Conservation (phyloP, 1,140 invertebrate species). For the Sinonovacula constricta region DNA sequence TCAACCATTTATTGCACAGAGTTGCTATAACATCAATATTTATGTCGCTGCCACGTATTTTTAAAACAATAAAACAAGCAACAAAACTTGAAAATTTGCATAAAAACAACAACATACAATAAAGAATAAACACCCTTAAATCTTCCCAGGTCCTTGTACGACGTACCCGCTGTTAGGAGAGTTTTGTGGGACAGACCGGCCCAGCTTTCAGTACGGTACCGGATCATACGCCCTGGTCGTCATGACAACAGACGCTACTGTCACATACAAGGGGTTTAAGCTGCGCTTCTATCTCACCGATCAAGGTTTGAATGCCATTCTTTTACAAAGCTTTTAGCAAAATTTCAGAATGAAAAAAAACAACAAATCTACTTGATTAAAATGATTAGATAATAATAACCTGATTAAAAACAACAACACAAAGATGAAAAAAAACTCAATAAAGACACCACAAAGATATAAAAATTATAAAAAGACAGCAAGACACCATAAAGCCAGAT, state of each 20-base stretch:
- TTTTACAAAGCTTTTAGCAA: no score
- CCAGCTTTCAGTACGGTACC: constrained; percentile 12
- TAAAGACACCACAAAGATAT: no score
- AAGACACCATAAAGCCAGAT: no score
- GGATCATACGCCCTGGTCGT: constrained; percentile 29
- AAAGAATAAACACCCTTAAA: background rate
- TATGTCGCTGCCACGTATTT: background rate
- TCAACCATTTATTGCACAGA: background rate
- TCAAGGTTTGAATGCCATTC: background rate
- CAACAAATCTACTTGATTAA: no score
- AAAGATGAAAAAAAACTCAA: no score
- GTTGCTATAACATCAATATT: background rate
- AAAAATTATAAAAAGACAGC: no score
- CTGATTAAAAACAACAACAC: no score
- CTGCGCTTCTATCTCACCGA: constrained; percentile 3
- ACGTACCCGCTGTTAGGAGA: constrained; percentile 15
- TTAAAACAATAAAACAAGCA: background rate
- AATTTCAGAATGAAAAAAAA: no score
- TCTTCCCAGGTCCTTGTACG: constrained; percentile 29
- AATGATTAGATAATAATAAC: no score
- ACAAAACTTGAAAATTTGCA: no score
- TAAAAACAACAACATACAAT: background rate
- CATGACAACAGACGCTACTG: constrained; percentile 12
- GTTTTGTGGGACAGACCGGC: constrained; percentile 10
- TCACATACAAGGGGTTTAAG: constrained; percentile 14